Conservation (phyloP, 1,140 invertebrate species). For the Protaetia brevitarsis region DNA sequence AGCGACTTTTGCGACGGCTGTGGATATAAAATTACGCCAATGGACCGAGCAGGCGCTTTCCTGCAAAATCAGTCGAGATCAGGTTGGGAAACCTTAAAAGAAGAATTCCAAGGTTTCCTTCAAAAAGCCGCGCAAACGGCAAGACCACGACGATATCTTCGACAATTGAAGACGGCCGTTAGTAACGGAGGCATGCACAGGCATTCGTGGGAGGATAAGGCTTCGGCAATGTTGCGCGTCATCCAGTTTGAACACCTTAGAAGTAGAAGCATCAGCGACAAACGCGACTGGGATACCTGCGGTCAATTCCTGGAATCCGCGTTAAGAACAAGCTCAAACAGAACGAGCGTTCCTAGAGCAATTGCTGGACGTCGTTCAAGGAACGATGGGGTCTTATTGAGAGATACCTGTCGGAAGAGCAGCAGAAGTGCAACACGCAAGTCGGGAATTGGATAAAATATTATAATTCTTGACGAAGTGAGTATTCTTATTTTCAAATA, state of each 20-base stretch:
- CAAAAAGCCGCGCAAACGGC: conserved; percentile 65
- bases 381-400: conserved; percentile 84
- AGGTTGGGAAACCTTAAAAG: conserved; percentile 80
- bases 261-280: conserved; percentile 87
- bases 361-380: conserved; percentile 71
- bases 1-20: conserved; percentile 94
- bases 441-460: conserved; percentile 82
- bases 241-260: conserved; percentile 93
- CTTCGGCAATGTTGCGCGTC: conserved; percentile 79
- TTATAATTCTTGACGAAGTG: conserved; percentile 68
- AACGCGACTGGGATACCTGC: conserved; percentile 91
- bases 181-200: conserved; percentile 79
- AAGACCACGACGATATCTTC: conserved; percentile 86
- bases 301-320: conserved; percentile 83
- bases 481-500: too few relatives aligned
- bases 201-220: conserved; percentile 93
- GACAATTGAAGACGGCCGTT: conserved; percentile 86
- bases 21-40: conserved; percentile 94
- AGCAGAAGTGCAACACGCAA: conserved; percentile 67
- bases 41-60: conserved; percentile 91
- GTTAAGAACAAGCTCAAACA: conserved; percentile 72
- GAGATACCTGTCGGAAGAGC: conserved; percentile 74
- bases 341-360: conserved; percentile 70
- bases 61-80: conserved; percentile 77
- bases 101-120: conserved; percentile 82